These are phyloP conservation scores for Emydocephalus ijimae DNA, from an alignment of 2,113 vertebrate genomes.

Conservation along the genomic window DNA sequence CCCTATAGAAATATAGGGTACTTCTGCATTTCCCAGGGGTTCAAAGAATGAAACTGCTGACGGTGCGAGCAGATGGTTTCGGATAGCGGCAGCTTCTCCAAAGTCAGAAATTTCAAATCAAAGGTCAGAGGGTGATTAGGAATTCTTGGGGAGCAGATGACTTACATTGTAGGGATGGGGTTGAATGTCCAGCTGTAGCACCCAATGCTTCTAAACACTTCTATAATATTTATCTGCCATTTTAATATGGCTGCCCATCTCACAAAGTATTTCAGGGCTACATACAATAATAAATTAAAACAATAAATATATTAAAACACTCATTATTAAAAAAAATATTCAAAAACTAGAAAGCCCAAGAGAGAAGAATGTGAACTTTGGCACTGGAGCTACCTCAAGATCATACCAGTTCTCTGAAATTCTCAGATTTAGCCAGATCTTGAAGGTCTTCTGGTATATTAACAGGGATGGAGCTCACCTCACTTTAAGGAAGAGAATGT, in stretches of 20 bases:
- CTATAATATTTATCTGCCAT: neutral
- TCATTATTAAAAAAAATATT: neutral
- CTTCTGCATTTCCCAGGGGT: neutral
- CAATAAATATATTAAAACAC: neutral
- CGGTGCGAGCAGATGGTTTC: neutral
- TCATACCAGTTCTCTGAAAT: neutral
- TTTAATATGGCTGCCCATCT: neutral
- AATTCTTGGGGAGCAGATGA: neutral
- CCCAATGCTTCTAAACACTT: neutral
- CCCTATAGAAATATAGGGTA: neutral
- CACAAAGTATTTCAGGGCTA: neutral
- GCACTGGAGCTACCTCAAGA: neutral
- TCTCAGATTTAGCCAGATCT: neutral
- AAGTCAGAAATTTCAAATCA: neutral
- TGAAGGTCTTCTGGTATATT: neutral
- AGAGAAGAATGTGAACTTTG: neutral
- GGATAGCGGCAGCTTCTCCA: too few species aligned
- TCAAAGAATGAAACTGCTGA: neutral
- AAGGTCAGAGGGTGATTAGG: neutral
- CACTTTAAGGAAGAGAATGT: neutral
- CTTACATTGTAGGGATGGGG: neutral
- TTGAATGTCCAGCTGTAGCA: neutral
- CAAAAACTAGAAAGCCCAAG: neutral
- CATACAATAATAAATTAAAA: neutral
- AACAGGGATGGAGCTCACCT: neutral